Percentiles rank a stretch among this genome's conserved stretches.
These are phyloP conservation scores for Galago senegalensis DNA, from an alignment of 2,797 vertebrate species.

Conservation along the genomic window DNA sequence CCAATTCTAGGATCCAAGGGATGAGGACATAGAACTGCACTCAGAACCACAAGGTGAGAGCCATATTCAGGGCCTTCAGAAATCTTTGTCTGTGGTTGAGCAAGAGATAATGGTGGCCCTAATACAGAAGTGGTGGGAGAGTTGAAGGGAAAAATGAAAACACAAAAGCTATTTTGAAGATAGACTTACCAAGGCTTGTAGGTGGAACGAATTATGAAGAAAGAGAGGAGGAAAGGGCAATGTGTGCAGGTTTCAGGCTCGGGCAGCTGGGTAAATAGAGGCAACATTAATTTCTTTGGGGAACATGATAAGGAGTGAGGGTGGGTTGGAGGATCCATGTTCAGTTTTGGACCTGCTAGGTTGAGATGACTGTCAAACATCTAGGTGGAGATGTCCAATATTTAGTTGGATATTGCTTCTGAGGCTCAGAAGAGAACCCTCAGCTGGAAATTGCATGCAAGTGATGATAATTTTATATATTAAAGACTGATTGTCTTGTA, in stretches of 20 bases:
- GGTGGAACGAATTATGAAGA: neutral
- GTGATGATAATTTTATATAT: neutral
- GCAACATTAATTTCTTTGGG: neutral
- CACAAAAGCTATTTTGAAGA: neutral
- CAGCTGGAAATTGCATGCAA: neutral
- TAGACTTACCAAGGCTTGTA: neutral
- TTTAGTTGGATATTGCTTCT: neutral
- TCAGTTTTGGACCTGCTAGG: neutral
- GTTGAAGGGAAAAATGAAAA: neutral
- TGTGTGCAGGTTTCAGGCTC: neutral
- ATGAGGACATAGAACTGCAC: neutral
- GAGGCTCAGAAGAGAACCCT: neutral
- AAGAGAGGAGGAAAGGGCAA: neutral
- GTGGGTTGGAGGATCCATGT: neutral
- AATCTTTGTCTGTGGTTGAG: neutral
- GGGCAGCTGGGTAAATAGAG: neutral
- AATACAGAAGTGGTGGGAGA: neutral
- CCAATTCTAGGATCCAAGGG: neutral
- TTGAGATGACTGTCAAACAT: neutral
- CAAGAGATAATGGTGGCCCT: neutral
- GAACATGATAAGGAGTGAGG: neutral
- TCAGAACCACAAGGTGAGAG: neutral
- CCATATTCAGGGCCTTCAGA: neutral
- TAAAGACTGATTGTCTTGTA: neutral
- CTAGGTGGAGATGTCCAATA: neutral